Conservation (phyloP, 2,888 invertebrate species). For the Drosophila cognata region DNA sequence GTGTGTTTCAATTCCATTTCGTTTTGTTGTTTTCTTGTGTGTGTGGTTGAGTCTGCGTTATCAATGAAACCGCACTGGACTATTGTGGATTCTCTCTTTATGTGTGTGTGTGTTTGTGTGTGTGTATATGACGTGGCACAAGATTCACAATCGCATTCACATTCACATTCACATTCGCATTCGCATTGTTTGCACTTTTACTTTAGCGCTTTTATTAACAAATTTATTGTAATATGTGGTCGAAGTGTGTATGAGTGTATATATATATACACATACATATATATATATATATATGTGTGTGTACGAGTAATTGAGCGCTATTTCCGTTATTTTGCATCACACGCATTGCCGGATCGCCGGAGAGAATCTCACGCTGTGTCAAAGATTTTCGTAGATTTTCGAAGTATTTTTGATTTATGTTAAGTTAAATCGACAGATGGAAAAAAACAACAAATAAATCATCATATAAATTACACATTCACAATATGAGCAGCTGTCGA, state of each 20-base stretch:
- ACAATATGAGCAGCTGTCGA: slow-evolving; percentile 20
- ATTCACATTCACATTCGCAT: slow-evolving; percentile 40
- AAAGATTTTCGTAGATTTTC: slow-evolving; percentile 48
- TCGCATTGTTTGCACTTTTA: slow-evolving; percentile 78
- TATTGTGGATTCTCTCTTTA: slow-evolving; percentile 32
- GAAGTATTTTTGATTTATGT: slow-evolving; percentile 56
- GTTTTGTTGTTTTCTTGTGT: slow-evolving; percentile 22
- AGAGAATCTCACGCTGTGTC: slow-evolving; percentile 46
- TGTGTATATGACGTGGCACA: slow-evolving; percentile 5
- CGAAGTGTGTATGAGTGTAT: slow-evolving; percentile 29
- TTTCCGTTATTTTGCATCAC: slow-evolving; percentile 61
- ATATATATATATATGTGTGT: slow-evolving; percentile 36
- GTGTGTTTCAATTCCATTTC: slow-evolving; percentile 71
- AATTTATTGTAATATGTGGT: slow-evolving; percentile 58
- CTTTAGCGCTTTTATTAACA: slow-evolving; percentile 71
- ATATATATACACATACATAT: slow-evolving; percentile 10
- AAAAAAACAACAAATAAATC: slow-evolving; percentile 21
- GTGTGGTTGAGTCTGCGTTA: slow-evolving; percentile 61
- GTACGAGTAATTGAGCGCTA: slow-evolving; percentile 73
- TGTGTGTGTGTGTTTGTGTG: neutral
- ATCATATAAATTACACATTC: slow-evolving; percentile 40
- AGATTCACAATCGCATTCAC: slow-evolving; percentile 20
- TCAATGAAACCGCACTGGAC: slow-evolving; percentile 62
- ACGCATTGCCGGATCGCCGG: slow-evolving; percentile 31
- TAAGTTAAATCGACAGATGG: slow-evolving; percentile 51